Percentiles rank a stretch among this genome's conserved stretches.
Evolutionary conservation across 2,113 vertebrate species (phyloP).

Genomic region (Falcunculus frontatus): DNA sequence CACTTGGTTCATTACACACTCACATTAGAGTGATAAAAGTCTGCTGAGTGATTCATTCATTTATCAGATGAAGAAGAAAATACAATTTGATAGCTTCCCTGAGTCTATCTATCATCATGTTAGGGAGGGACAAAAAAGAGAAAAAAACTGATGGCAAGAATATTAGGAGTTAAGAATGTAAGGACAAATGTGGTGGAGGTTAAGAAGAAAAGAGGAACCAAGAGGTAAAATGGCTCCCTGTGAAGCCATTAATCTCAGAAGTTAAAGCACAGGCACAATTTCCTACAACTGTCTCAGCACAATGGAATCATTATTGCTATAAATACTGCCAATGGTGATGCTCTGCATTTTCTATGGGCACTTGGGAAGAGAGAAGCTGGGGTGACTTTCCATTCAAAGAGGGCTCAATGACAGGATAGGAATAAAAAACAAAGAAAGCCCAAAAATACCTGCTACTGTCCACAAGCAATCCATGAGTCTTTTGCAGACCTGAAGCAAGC

Average conservation of each 20-base stretch:
- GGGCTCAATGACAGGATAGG: not conserved
- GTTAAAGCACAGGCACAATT: not conserved
- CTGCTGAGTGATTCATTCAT: not conserved
- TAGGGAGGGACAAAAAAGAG: not conserved
- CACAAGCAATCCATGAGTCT: not conserved
- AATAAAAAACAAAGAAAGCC: not conserved
- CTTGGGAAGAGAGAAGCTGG: not conserved
- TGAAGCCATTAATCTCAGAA: not conserved
- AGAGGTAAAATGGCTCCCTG: not conserved
- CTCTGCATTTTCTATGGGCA: not conserved
- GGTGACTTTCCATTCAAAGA: not conserved
- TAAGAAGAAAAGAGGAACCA: not conserved
- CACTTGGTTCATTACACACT: slow-evolving; percentile 28
- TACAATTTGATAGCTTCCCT: not conserved
- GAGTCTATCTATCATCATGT: not conserved
- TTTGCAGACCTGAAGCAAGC: not conserved
- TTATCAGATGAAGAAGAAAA: not conserved
- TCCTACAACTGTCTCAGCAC: not conserved
- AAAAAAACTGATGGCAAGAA: not conserved
- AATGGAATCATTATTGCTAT: not conserved
- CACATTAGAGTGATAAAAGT: not conserved
- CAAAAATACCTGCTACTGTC: not conserved
- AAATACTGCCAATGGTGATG: not conserved
- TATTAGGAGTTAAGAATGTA: not conserved
- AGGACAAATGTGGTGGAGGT: not conserved